Conservation (phyloP, 2,797 vertebrate genomes). For the Threskiornis aethiopicus region DNA sequence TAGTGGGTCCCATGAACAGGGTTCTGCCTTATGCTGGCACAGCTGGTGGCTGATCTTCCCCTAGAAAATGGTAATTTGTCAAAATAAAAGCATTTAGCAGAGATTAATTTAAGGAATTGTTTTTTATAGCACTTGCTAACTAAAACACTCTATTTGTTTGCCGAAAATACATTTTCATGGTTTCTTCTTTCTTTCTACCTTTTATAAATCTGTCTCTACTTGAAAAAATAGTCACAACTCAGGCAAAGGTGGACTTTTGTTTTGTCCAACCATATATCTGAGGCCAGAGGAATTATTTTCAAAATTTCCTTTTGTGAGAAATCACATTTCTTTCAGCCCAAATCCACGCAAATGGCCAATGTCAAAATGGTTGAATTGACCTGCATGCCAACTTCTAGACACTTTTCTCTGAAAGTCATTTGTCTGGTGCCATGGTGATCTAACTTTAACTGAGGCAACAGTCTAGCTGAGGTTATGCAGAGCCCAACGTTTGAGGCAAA, state of each 20-base stretch:
- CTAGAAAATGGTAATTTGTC: neutral
- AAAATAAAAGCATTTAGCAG: neutral
- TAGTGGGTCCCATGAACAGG: neutral
- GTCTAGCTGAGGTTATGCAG: neutral
- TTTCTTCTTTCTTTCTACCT: neutral
- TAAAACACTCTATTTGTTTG: neutral
- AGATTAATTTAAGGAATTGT: accelerated
- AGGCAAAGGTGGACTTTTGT: neutral
- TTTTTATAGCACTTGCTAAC: neutral
- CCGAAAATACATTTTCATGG: neutral
- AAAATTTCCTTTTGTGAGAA: neutral
- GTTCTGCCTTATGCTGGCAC: neutral
- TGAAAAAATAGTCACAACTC: neutral
- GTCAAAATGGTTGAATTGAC: neutral
- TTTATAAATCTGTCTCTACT: neutral
- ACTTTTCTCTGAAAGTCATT: neutral
- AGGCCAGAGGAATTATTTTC: neutral
- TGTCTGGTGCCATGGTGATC: constrained; percentile 25
- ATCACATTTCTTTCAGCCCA: neutral
- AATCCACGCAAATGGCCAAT: neutral
- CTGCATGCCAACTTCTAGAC: neutral
- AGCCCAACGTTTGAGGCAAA: neutral
- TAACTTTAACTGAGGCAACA: neutral
- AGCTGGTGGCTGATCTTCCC: neutral
- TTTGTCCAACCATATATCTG: neutral